phyloP scores from a whole-genome alignment of 2,113 vertebrate species.

The Zosterops lateralis region DNA sequence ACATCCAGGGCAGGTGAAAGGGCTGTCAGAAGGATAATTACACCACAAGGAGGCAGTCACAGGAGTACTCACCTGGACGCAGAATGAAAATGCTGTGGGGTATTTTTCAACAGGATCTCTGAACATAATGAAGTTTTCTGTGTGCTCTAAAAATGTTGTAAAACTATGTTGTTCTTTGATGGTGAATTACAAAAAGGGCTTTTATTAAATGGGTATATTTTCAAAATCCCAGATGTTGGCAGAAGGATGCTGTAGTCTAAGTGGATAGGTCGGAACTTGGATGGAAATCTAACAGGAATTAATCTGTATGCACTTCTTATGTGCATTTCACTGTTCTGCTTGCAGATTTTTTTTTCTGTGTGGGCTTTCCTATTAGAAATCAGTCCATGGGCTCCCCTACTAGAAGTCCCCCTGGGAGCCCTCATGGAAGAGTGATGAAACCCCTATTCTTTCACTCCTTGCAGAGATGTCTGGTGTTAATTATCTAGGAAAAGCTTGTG shows the following conservation, averaged over 20 bases:
- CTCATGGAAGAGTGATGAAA: not conserved
- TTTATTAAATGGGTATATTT: not conserved
- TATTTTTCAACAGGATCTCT: not conserved
- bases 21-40: not conserved
- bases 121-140: not conserved
- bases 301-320: not conserved
- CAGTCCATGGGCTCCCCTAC: not conserved
- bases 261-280: not conserved
- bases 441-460: not conserved
- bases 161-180: not conserved
- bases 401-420: not conserved
- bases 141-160: not conserved
- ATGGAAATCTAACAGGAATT: not conserved
- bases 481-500: not conserved
- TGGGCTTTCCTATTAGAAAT: not conserved
- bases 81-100: fast-evolving
- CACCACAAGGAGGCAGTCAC: not conserved
- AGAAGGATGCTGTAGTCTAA: not conserved
- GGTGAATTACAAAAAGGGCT: not conserved
- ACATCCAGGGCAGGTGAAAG: not conserved
- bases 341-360: not conserved
- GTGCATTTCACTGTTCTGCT: not conserved
- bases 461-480: not conserved
- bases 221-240: not conserved
- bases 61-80: not conserved